phyloP scores from a whole-genome alignment of 2,888 invertebrate species.

The Drosophila eohydei region DNA sequence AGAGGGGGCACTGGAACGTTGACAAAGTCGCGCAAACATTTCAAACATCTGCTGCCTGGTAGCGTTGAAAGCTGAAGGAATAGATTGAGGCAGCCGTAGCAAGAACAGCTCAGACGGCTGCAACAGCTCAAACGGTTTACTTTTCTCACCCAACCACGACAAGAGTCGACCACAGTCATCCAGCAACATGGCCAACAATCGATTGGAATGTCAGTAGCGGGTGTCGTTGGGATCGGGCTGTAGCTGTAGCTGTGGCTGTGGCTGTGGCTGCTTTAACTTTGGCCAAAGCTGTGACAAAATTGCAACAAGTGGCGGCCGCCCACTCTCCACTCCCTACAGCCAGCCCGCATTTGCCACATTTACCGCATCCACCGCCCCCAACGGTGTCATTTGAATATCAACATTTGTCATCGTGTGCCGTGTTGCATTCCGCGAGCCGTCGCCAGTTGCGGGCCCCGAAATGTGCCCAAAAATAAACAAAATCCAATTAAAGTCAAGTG shows the following conservation, averaged over 20 bases:
- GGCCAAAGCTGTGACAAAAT: conserved; percentile 59
- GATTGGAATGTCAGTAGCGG: conserved; percentile 73
- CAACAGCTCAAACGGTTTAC: conserved; percentile 58
- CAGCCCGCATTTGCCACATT: conserved; percentile 58
- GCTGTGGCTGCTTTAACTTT: conserved; percentile 11
- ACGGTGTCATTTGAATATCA: conserved; percentile 78
- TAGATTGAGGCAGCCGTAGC: conserved; percentile 33
- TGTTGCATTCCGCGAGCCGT: conserved; percentile 71
- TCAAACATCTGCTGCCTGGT: conserved; percentile 67
- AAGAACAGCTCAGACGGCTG: conserved; percentile 4
- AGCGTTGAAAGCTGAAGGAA: conserved; percentile 50
- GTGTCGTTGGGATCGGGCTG: conserved; percentile 36
- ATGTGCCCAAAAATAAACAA: conserved; percentile 77
- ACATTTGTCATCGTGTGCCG: conserved; percentile 81
- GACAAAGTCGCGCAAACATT: conserved; percentile 73
- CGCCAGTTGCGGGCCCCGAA: conserved; percentile 55
- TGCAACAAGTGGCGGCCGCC: conserved; percentile 47
- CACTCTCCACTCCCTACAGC: conserved; percentile 1
- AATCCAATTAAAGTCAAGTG: conserved; percentile 79
- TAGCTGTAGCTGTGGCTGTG: background rate
- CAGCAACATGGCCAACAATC: conserved; percentile 69
- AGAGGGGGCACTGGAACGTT: conserved; percentile 34
- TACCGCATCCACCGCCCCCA: conserved; percentile 53
- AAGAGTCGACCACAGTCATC: conserved; percentile 48
- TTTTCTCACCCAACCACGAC: conserved; percentile 63